A percentile compares a stretch with the other conserved stretches of the same genome.
These are phyloP conservation scores for Notothenia rossii DNA, from an alignment of 2,113 vertebrate species.

Conservation along the genomic window DNA sequence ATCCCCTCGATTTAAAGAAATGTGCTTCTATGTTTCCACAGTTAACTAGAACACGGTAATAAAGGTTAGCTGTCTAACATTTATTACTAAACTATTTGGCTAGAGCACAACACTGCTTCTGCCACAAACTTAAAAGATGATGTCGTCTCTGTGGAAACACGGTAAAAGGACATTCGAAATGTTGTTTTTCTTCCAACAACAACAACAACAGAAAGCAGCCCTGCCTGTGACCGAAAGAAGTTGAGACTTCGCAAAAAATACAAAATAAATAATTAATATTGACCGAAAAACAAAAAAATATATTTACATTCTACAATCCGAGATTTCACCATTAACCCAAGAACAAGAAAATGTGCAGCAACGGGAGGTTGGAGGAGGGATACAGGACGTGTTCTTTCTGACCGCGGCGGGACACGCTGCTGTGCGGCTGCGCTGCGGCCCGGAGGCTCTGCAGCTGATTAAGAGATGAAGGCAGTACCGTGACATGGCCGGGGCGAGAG, in stretches of 20 bases:
- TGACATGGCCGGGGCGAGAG: background rate
- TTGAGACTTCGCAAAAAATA: constrained; percentile 48
- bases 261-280: constrained; percentile 82
- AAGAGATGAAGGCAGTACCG: constrained; percentile 9
- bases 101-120: constrained; percentile 17
- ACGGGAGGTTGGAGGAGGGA: constrained; percentile 22
- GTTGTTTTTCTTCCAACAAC: background rate
- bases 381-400: background rate
- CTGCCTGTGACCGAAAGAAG: constrained; percentile 50
- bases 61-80: constrained; percentile 1
- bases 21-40: background rate
- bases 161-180: background rate
- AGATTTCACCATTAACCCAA: constrained; percentile 51
- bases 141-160: constrained; percentile 60
- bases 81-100: constrained; percentile 13
- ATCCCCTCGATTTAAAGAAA: background rate
- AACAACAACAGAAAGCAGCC: constrained; percentile 48
- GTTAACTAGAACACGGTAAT: constrained; percentile 6
- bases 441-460: constrained; percentile 14
- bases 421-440: constrained; percentile 3
- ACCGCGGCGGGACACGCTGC: background rate
- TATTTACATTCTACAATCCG: constrained; percentile 52
- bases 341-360: constrained; percentile 56
- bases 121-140: constrained; percentile 4
- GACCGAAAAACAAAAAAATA: constrained; percentile 49